Evolutionary conservation across 1,140 invertebrate genomes (phyloP).

Genomic region (Diorhabda carinulata): DNA sequence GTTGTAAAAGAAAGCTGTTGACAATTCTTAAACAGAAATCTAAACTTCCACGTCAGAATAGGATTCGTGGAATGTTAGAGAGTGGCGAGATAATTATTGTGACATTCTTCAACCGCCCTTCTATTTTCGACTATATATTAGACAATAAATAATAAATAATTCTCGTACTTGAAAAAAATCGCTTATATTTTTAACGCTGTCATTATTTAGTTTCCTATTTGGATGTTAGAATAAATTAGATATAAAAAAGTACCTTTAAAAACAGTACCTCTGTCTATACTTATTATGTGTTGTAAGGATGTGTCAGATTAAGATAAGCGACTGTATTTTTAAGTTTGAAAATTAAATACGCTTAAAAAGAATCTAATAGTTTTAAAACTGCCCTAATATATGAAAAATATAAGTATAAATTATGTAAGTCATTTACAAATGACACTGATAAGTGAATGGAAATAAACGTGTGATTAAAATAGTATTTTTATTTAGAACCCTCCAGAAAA

Average conservation of each 20-base stretch:
- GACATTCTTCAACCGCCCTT: no score
- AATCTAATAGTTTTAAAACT: conserved; percentile 5
- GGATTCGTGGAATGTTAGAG: no score
- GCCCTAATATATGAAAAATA: neutral
- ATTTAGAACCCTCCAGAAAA: no score
- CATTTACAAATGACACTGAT: neutral
- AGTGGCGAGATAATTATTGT: no score
- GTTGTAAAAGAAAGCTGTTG: no score
- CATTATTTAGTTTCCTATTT: conserved; percentile 6
- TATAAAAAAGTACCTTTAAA: neutral
- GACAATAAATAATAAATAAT: neutral
- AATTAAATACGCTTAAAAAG: no score
- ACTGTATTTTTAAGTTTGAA: neutral
- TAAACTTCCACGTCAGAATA: no score
- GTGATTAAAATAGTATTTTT: neutral
- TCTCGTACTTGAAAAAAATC: neutral
- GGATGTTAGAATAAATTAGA: conserved; percentile 11
- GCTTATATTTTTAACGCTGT: neutral
- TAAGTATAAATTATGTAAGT: neutral
- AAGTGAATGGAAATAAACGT: conserved; percentile 12
- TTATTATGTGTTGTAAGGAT: neutral
- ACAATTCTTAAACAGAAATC: no score
- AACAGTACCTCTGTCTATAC: neutral
- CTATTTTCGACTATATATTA: no score
- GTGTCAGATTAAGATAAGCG: neutral